A percentile compares a stretch with the other conserved stretches of the same genome.
Conservation (phyloP, 2,888 invertebrate species). For the Stenodema calcarata region DNA sequence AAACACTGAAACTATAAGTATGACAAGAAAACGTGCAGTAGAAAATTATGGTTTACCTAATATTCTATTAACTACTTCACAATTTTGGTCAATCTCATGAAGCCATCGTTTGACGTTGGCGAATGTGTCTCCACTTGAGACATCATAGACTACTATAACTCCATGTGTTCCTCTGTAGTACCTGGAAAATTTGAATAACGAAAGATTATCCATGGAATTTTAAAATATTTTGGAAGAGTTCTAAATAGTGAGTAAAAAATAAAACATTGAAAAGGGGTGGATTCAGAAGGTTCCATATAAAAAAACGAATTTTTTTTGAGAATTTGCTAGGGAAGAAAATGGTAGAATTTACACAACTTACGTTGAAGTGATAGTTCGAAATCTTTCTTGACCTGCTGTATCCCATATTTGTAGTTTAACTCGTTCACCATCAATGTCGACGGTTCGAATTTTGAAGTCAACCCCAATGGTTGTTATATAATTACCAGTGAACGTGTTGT, state of each 20-base stretch:
- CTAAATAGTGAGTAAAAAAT: not conserved
- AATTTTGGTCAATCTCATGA: constrained; percentile 99
- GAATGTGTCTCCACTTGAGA: constrained; percentile 97
- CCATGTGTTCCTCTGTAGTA: constrained; percentile 99
- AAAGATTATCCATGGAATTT: not conserved
- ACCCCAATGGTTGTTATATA: constrained; percentile 99
- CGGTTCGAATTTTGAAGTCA: constrained; percentile 98
- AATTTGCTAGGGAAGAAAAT: too few relatives aligned
- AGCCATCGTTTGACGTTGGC: constrained; percentile 99
- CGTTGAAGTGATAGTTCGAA: constrained; percentile 98
- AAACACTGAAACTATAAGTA: too few relatives aligned
- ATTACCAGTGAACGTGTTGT: constrained; percentile 97
- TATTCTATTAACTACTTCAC: constrained; percentile 98
- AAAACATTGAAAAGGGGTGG: too few relatives aligned
- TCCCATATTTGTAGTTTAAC: constrained; percentile 98
- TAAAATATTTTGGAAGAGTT: not conserved
- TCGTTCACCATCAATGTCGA: constrained; percentile 86
- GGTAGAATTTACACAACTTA: constrained; percentile 62
- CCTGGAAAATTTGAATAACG: constrained; percentile 61
- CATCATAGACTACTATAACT: constrained; percentile 99
- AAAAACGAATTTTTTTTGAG: too few relatives aligned
- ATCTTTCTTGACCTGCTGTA: constrained; percentile 96
- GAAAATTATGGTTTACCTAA: constrained; percentile 71
- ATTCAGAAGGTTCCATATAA: too few relatives aligned
- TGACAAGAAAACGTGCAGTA: not conserved